A percentile compares a stretch with the other conserved stretches of the same genome.
Evolutionary conservation across 2,888 invertebrate genomes (phyloP).

Genomic region (Romanomermis culicivorax): DNA sequence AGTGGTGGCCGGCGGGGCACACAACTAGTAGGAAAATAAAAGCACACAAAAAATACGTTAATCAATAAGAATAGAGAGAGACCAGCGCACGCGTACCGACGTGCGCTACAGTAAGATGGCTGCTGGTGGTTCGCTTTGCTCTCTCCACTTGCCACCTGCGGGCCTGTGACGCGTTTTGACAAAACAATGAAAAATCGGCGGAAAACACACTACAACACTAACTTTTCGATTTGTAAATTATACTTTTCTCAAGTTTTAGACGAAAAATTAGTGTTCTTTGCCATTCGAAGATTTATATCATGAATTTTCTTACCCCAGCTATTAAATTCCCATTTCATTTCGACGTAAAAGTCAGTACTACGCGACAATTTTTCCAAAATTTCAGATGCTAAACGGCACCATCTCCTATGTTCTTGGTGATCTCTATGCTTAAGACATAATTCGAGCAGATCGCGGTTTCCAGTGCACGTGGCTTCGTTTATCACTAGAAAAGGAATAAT

Average conservation of each 20-base stretch:
- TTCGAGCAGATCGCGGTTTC: slow-evolving; percentile 68
- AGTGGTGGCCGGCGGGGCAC: too few species aligned
- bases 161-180: too few species aligned
- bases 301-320: slow-evolving; percentile 61
- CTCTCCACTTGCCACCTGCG: too few species aligned
- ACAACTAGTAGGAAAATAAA: too few species aligned
- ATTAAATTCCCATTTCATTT: slow-evolving; percentile 99
- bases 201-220: too few species aligned
- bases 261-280: not conserved
- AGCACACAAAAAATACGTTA: too few species aligned
- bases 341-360: slow-evolving; percentile 29
- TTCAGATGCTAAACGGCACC: slow-evolving; percentile 70
- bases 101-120: too few species aligned
- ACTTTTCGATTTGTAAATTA: not conserved
- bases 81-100: too few species aligned
- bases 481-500: slow-evolving; percentile 25
- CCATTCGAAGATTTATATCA: too few species aligned
- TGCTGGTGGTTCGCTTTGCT: too few species aligned
- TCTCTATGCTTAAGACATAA: slow-evolving; percentile 67
- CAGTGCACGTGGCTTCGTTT: slow-evolving; percentile 58
- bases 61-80: too few species aligned
- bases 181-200: too few species aligned
- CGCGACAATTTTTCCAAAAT: slow-evolving; percentile 50
- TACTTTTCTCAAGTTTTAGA: not conserved
- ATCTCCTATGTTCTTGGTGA: slow-evolving; percentile 58